Percentiles rank a stretch among this genome's conserved stretches.
Evolutionary conservation across 2,888 invertebrate species (phyloP).

Genomic region (Schizaphis graminum): DNA sequence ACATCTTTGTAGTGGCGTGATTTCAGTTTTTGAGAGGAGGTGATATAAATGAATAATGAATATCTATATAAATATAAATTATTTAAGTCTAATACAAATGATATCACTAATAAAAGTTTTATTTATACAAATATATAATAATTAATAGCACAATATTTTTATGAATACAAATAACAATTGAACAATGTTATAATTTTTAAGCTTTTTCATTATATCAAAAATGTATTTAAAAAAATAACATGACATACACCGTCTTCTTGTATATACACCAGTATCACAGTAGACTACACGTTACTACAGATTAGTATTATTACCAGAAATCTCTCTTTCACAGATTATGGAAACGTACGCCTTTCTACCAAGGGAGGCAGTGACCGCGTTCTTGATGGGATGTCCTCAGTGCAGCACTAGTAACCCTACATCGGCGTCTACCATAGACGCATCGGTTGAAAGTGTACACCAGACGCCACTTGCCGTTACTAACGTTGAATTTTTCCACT

Average conservation of each 20-base stretch:
- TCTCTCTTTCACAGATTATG: slow-evolving; percentile 81
- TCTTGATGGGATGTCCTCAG: slow-evolving; percentile 93
- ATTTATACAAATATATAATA: too few relatives aligned
- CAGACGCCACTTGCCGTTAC: not conserved
- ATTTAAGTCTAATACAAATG: too few relatives aligned
- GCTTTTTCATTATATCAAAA: not conserved
- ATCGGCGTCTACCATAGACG: slow-evolving; percentile 73
- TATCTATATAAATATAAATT: too few relatives aligned
- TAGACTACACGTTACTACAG: not conserved
- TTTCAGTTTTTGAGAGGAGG: too few relatives aligned
- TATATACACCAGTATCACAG: not conserved
- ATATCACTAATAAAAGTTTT: too few relatives aligned
- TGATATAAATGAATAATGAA: too few relatives aligned
- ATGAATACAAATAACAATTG: not conserved
- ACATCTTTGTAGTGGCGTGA: too few relatives aligned
- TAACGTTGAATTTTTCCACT: not conserved
- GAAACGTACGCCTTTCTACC: slow-evolving; percentile 97
- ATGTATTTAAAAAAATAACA: not conserved
- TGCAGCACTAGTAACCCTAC: slow-evolving; percentile 83
- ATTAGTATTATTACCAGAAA: not conserved
- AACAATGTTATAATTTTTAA: not conserved
- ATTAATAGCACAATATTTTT: not conserved
- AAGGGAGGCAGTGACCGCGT: slow-evolving; percentile 95
- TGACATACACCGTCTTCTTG: not conserved
- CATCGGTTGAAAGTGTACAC: not conserved